A percentile compares a stretch with the other conserved stretches of the same genome.
Evolutionary conservation across 2,113 vertebrate genomes (phyloP).

Genomic region (Pogonocichla stellata): DNA sequence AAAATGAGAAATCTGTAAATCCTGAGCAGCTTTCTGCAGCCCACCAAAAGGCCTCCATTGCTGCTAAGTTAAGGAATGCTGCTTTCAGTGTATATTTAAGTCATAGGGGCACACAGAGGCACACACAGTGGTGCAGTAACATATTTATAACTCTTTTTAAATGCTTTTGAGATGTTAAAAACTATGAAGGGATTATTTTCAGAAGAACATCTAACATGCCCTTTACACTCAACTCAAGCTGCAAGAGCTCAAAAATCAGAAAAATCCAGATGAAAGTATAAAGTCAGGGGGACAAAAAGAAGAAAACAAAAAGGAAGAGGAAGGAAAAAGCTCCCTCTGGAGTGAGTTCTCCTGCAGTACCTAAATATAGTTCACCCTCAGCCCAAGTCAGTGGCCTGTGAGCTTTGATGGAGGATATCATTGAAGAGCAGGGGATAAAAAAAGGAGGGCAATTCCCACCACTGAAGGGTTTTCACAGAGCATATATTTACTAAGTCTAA

Average conservation of each 20-base stretch:
- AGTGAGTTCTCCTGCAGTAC: neutral
- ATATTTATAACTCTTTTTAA: neutral
- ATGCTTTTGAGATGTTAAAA: neutral
- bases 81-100: neutral
- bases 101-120: neutral
- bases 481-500: neutral
- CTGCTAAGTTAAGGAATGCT: neutral
- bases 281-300: accelerated
- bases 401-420: neutral
- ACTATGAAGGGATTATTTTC: neutral
- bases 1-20: neutral
- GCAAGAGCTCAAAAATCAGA: neutral
- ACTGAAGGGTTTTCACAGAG: neutral
- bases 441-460: neutral
- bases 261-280: neutral
- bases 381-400: neutral
- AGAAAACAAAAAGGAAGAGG: neutral
- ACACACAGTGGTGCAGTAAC: neutral
- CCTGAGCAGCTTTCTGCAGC: neutral
- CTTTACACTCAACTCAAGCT: neutral
- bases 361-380: neutral
- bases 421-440: neutral
- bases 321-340: neutral
- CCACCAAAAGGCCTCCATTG: neutral
- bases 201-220: neutral